These are phyloP conservation scores for Lordiphosa fenestrarum DNA, from an alignment of 2,888 invertebrate genomes.

Conservation along the genomic window DNA sequence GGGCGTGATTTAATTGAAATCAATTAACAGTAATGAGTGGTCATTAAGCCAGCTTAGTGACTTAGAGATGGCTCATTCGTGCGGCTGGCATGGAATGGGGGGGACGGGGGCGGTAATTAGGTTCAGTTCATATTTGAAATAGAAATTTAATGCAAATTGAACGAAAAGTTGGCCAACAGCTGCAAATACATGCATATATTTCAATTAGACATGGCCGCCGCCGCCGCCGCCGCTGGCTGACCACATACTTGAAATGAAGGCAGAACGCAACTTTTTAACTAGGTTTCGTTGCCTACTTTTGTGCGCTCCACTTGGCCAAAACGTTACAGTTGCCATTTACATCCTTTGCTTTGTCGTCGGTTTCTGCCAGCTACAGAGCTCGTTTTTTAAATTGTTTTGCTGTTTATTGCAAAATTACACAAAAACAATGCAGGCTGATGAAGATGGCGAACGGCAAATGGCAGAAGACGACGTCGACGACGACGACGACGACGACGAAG, in stretches of 20 bases:
- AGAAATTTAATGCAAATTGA: slow-evolving; percentile 54
- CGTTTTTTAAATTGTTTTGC: slow-evolving; percentile 72
- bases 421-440: slow-evolving; percentile 72
- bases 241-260: slow-evolving; percentile 44
- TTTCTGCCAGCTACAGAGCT: slow-evolving; percentile 11
- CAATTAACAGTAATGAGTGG: slow-evolving; percentile 80
- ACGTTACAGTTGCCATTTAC: slow-evolving; percentile 44
- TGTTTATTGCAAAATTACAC: slow-evolving; percentile 76
- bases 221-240: no score
- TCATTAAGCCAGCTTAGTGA: slow-evolving; percentile 75
- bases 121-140: slow-evolving; percentile 29
- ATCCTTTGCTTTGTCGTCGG: slow-evolving; percentile 65
- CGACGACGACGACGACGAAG: slow-evolving; percentile 28
- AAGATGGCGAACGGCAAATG: slow-evolving; percentile 47
- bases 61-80: slow-evolving; percentile 11
- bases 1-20: slow-evolving; percentile 80
- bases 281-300: slow-evolving; percentile 47
- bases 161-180: slow-evolving; percentile 50
- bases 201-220: slow-evolving; percentile 43
- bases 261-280: slow-evolving; percentile 51
- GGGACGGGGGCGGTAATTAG: not conserved
- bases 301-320: slow-evolving; percentile 64
- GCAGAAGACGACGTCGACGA: slow-evolving; percentile 24
- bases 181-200: slow-evolving; percentile 46
- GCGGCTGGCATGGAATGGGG: no score